A percentile compares a stretch with the other conserved stretches of the same genome.
Conservation (phyloP, 2,113 vertebrate genomes). For the Aptenodytes forsteri region DNA sequence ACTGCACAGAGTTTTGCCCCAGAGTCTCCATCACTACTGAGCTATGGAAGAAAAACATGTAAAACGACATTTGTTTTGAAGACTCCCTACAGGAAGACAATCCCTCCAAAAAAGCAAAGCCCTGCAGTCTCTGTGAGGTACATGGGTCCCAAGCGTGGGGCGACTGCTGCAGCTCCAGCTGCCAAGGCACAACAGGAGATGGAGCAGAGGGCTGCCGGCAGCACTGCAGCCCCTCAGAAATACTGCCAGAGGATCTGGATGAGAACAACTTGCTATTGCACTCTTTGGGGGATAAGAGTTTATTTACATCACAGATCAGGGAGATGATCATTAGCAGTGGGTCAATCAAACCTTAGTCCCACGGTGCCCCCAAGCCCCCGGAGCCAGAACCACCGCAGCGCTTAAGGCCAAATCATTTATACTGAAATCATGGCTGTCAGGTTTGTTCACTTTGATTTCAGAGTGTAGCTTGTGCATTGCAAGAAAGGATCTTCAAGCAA, state of each 20-base stretch:
- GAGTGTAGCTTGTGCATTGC: accelerated
- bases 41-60: not conserved
- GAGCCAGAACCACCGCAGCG: accelerated
- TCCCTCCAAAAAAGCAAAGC: not conserved
- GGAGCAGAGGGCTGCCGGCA: not conserved
- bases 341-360: not conserved
- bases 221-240: accelerated
- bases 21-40: accelerated
- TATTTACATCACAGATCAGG: not conserved
- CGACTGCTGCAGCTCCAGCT: not conserved
- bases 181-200: accelerated
- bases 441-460: not conserved
- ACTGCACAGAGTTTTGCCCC: not conserved
- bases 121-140: accelerated
- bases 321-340: not conserved
- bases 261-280: accelerated
- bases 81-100: not conserved
- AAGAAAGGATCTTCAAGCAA: not conserved
- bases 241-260: accelerated
- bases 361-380: accelerated
- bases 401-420: too few relatives aligned
- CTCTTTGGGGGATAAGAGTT: not conserved
- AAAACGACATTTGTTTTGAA: not conserved
- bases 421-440: accelerated
- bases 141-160: accelerated